Conservation (phyloP, 2,888 invertebrate species). For the Amorpha juglandis region DNA sequence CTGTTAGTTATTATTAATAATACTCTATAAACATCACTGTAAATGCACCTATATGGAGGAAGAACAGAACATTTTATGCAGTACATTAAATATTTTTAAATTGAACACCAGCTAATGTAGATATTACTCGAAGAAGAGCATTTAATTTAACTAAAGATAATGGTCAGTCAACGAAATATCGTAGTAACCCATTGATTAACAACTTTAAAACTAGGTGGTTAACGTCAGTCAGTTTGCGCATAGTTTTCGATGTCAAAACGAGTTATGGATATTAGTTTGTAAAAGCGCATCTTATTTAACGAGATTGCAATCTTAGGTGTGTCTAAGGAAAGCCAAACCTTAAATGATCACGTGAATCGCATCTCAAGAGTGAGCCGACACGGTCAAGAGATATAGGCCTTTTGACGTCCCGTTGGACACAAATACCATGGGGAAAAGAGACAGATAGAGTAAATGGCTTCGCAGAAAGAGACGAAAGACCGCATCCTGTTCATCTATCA, state of each 20-base stretch:
- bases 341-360: conserved; percentile 46
- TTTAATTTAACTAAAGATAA: background rate
- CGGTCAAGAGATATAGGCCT: conserved; percentile 43
- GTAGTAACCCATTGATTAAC: background rate
- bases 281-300: conserved; percentile 9
- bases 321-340: conserved; percentile 42
- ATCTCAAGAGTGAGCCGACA: conserved; percentile 43
- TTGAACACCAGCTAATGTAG: background rate
- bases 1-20: no score
- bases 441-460: conserved; percentile 27
- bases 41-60: no score
- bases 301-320: conserved; percentile 31
- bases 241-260: background rate
- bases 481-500: conserved; percentile 24
- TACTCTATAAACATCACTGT: no score
- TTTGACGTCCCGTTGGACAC: conserved; percentile 51
- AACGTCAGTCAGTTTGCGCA: background rate
- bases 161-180: background rate
- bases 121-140: background rate
- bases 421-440: conserved; percentile 47
- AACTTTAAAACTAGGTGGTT: background rate
- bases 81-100: background rate
- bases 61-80: no score
- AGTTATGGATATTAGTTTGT: conserved; percentile 4
- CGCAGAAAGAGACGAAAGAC: conserved; percentile 2